Conservation (phyloP, 2,113 vertebrate genomes). For the Centropristis striata region DNA sequence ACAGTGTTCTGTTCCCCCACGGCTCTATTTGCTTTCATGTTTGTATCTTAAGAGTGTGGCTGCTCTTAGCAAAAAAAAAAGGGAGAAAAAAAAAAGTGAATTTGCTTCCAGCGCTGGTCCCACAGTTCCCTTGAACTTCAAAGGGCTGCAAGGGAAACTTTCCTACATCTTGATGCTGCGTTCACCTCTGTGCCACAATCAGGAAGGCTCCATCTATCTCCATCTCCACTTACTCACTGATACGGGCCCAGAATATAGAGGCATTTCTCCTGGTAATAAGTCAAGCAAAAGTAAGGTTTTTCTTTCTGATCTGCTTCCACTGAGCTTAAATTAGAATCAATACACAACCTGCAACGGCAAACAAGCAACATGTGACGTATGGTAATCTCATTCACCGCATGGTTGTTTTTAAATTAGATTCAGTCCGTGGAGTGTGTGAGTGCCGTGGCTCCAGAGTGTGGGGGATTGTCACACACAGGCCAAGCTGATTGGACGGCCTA, state of each 20-base stretch:
- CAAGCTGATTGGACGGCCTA: constrained; percentile 49
- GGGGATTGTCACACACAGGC: constrained; percentile 22
- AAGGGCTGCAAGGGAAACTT: constrained; percentile 68
- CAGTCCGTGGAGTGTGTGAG: background rate
- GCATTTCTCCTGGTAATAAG: constrained; percentile 9
- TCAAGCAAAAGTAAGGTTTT: constrained; percentile 20
- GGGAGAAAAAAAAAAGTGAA: constrained; percentile 21
- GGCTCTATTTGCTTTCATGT: constrained; percentile 74
- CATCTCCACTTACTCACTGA: constrained; percentile 37
- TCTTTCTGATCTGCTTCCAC: constrained; percentile 8
- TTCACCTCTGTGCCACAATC: constrained; percentile 60
- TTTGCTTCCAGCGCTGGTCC: constrained; percentile 70
- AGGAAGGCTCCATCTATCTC: constrained; percentile 57
- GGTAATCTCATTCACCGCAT: background rate
- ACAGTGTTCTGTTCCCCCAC: constrained; percentile 43
- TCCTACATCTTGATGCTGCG: constrained; percentile 49
- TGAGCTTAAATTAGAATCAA: background rate
- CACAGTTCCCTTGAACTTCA: constrained; percentile 70
- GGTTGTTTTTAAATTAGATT: constrained; percentile 26
- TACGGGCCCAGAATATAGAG: constrained; percentile 31
- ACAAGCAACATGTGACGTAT: constrained; percentile 17
- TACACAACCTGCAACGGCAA: background rate
- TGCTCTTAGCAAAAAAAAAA: constrained; percentile 39
- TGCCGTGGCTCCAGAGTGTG: background rate
- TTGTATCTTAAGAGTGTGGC: constrained; percentile 61